These are phyloP conservation scores for Ctenochaetus hawaiiensis DNA, from an alignment of 2,797 vertebrate genomes.

Conservation along the genomic window DNA sequence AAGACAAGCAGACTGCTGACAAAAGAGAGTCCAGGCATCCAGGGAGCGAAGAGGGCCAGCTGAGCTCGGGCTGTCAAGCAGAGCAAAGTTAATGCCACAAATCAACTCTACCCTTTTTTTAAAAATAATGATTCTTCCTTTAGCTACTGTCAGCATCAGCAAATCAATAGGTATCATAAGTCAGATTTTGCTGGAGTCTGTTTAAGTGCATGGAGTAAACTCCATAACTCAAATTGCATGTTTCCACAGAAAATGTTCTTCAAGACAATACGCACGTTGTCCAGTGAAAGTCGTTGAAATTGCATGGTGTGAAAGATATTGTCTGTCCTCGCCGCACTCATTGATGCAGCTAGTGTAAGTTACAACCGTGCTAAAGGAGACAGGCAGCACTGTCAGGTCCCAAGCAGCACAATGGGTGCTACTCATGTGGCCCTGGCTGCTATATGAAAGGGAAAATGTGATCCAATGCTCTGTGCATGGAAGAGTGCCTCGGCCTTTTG, in stretches of 20 bases:
- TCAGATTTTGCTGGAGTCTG: background rate
- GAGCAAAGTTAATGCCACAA: conserved; percentile 29
- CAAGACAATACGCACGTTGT: conserved; percentile 52
- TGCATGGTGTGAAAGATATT: conserved; percentile 70
- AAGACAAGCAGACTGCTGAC: conserved; percentile 59
- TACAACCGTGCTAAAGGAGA: conserved; percentile 69
- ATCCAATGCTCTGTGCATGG: conserved; percentile 74
- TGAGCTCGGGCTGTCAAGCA: conserved; percentile 28
- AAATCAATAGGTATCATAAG: conserved; percentile 18
- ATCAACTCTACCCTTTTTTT: conserved; percentile 15
- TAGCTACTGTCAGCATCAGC: conserved; percentile 40
- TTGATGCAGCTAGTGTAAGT: conserved; percentile 76
- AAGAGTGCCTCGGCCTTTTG: conserved; percentile 71
- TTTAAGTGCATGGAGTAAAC: conserved; percentile 21
- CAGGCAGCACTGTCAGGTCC: conserved; percentile 70
- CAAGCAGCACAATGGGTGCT: conserved; percentile 75
- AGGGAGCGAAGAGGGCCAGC: conserved; percentile 25
- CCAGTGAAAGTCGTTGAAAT: conserved; percentile 53
- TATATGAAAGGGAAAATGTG: conserved; percentile 82
- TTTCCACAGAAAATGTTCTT: conserved; percentile 27
- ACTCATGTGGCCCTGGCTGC: conserved; percentile 79
- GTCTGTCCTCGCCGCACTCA: conserved; percentile 61
- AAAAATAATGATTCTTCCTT: conserved; percentile 40
- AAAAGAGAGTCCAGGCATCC: conserved; percentile 42
- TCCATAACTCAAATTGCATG: conserved; percentile 24